Percentiles rank a stretch among this genome's conserved stretches.
Conservation (phyloP, 2,888 invertebrate genomes). For the Cheilosia soror region DNA sequence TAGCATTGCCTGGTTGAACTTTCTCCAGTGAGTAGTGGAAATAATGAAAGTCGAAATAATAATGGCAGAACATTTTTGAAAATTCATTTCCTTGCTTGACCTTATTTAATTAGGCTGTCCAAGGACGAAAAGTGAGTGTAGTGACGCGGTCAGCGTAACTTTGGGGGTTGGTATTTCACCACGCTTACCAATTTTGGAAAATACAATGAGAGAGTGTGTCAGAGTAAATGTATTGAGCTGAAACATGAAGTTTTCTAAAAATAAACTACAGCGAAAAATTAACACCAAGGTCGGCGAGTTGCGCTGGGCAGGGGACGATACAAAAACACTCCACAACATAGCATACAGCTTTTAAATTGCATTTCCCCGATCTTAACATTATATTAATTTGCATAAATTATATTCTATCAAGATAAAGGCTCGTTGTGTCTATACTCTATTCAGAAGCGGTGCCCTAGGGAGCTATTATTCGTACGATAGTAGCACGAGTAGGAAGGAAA, state of each 20-base stretch:
- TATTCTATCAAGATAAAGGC: not conserved
- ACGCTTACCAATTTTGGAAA: conserved; percentile 19
- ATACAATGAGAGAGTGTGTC: conserved; percentile 4
- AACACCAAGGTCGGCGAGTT: conserved; percentile 3
- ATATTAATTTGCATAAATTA: conserved; percentile 17
- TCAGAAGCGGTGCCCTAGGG: not conserved
- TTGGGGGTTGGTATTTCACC: conserved; percentile 5
- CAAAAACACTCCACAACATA: not conserved
- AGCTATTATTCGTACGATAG: not conserved
- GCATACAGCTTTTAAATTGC: not conserved
- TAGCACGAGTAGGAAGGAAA: too few relatives aligned
- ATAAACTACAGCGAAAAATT: not conserved
- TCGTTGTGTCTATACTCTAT: not conserved
- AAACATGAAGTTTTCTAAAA: conserved; percentile 10
- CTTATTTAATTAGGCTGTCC: conserved; percentile 43
- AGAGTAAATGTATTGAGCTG: conserved; percentile 1
- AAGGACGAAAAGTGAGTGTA: conserved; percentile 23
- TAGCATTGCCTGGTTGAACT: conserved; percentile 6
- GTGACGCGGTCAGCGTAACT: conserved; percentile 16
- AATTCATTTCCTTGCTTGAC: conserved; percentile 56
- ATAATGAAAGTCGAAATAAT: conserved; percentile 15
- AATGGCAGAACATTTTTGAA: conserved; percentile 44
- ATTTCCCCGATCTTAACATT: not conserved
- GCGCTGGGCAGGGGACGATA: not conserved
- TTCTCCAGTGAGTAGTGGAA: not conserved